Base-by-base conservation (phyloP, 2,797 vertebrate species). In the Tamandua tetradactyla region DNA sequence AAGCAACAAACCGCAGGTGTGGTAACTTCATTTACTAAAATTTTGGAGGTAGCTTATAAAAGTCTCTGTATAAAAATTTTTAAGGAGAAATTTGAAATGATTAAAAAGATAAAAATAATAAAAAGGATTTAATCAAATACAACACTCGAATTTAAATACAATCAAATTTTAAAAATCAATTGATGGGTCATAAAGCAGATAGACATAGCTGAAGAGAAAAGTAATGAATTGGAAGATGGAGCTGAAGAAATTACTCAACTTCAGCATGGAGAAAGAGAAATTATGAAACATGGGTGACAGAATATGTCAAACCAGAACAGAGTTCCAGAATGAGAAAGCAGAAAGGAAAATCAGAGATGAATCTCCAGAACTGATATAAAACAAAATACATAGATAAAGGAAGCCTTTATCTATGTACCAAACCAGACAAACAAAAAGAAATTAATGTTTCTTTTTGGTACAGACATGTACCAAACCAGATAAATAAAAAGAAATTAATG, bases 131-230 rank as follows among this genome's bases (percentile, higher is more conserved):
- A 72, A 69, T 64, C 15, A 72, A 92, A 59, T 64, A 87, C 49
- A 87, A 75, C 11, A 44, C 59, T 52, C 80, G 44, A 79, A 68
- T 79, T 74, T 79, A n/a, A 71, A 78, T 49, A 27, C 68, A 85
- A 64, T 52, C 44, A 59, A 84, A 66, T 49, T 75, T 91, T 18
- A 84, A 95, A 91, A 74, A 18, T 83, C 30, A 83, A 17, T 25
- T 8, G n/a, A 72, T 78, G 4, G 8, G 40, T 55, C 68, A 47
- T 72, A 85, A 84, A 86, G n/a, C 40, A 62, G n/a, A 71, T 47
- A 87, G 61, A 95, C 44, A 59, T 4, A 69, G 3, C 14, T 92
- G 55, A 87, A 93, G 69, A 89, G 49, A 95, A 86, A 85, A 62
- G 13, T 32, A 62, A 82, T 85, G 9, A 74, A 52, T 40, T 44